A percentile compares a stretch with the other conserved stretches of the same genome.
Conservation (phyloP, 2,113 vertebrate genomes). For the Rhea americana region DNA sequence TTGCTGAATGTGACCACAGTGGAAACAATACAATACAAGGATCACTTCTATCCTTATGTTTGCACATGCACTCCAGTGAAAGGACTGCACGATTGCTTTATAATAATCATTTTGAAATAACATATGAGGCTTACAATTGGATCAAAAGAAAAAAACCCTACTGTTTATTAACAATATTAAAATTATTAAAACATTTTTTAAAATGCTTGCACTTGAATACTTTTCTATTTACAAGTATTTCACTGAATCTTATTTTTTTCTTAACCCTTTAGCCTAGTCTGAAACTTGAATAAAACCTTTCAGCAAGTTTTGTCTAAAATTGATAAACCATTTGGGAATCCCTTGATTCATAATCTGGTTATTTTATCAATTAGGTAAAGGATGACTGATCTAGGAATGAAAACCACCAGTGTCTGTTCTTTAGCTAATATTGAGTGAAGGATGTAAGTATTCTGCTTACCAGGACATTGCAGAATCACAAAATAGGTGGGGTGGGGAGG, state of each 20-base stretch:
- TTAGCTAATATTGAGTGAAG: background rate
- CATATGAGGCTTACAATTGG: background rate
- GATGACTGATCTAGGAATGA: background rate
- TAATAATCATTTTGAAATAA: background rate
- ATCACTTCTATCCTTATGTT: background rate
- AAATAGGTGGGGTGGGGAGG: background rate
- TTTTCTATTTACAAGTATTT: background rate
- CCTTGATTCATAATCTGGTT: background rate
- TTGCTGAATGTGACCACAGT: background rate
- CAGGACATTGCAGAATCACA: background rate
- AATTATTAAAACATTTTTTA: background rate
- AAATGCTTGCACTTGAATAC: background rate
- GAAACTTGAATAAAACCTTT: background rate
- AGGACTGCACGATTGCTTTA: background rate
- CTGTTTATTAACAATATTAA: background rate
- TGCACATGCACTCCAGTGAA: background rate
- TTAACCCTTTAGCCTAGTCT: background rate
- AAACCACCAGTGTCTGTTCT: background rate
- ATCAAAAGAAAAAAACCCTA: background rate
- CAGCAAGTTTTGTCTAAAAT: background rate
- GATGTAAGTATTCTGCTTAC: background rate
- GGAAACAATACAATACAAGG: background rate
- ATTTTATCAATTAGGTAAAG: background rate
- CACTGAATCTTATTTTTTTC: accelerated
- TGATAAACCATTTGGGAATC: background rate